phyloP scores from a whole-genome alignment of 2,113 vertebrate species.

The Limanda limanda region DNA sequence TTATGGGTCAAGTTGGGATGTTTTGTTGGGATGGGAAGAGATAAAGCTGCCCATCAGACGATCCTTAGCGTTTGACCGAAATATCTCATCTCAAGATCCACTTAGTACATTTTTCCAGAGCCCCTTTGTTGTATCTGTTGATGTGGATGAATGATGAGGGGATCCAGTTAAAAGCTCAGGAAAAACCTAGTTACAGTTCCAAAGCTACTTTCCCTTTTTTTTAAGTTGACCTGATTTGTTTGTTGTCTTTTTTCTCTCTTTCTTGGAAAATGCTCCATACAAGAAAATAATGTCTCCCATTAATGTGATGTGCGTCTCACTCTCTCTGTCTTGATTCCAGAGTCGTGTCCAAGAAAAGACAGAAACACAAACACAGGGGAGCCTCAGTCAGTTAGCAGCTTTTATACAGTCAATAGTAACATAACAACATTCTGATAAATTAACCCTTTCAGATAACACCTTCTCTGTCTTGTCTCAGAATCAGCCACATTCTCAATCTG shows the following conservation, averaged over 20 bases:
- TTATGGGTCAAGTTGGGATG: not conserved
- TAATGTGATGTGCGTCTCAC: slow-evolving; percentile 3
- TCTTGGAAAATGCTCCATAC: not conserved
- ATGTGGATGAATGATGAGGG: not conserved
- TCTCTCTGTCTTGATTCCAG: slow-evolving; percentile 10
- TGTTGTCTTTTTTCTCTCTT: not conserved
- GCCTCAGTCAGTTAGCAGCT: slow-evolving; percentile 10
- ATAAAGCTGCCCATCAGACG: not conserved
- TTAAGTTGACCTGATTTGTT: not conserved
- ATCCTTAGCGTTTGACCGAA: not conserved
- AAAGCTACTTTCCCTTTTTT: not conserved
- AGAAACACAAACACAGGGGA: not conserved
- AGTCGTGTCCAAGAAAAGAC: not conserved
- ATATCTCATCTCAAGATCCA: no score
- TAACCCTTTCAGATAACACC: slow-evolving; percentile 20
- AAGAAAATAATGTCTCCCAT: slow-evolving; percentile 4
- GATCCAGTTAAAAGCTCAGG: not conserved
- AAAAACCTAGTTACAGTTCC: not conserved
- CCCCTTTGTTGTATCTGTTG: not conserved
- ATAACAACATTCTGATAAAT: slow-evolving; percentile 19
- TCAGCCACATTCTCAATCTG: slow-evolving; percentile 9
- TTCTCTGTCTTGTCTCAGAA: slow-evolving; percentile 21
- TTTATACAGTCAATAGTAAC: slow-evolving; percentile 1
- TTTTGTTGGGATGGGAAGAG: not conserved
- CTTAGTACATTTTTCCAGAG: no score